Percentiles rank a stretch among this genome's conserved stretches.
These are phyloP conservation scores for Muntiacus reevesi DNA, from an alignment of 2,113 vertebrate genomes.

Conservation along the genomic window DNA sequence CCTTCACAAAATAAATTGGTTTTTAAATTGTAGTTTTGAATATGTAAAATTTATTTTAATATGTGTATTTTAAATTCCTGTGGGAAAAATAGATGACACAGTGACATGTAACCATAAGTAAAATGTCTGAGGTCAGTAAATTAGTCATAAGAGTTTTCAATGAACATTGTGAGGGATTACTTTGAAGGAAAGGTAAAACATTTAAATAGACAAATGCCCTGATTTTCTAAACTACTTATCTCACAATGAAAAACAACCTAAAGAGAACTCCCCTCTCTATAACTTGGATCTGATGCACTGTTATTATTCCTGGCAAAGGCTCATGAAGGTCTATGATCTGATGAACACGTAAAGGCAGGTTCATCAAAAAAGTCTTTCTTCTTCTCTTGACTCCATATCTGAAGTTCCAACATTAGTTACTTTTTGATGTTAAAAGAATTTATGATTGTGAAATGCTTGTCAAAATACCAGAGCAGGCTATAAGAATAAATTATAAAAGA, in stretches of 20 bases:
- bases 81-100: background rate
- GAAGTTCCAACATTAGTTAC: background rate
- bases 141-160: constrained; percentile 14
- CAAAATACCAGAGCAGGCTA: background rate
- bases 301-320: background rate
- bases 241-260: background rate
- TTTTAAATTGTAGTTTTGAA: constrained; percentile 15
- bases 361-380: background rate
- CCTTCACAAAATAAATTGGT: background rate
- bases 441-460: background rate
- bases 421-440: background rate
- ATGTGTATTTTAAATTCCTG: constrained; percentile 19
- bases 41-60: background rate
- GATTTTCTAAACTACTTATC: constrained; percentile 11
- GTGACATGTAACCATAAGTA: constrained; percentile 8
- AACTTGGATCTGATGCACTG: background rate
- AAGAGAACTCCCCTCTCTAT: background rate
- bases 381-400: background rate
- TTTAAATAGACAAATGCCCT: background rate
- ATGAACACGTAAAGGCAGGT: background rate
- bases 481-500: background rate
- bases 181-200: background rate
- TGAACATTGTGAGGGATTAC: background rate
- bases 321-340: background rate
- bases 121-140: constrained; percentile 1